Conservation (phyloP, 2,888 invertebrate species). For the Bugula neritina region DNA sequence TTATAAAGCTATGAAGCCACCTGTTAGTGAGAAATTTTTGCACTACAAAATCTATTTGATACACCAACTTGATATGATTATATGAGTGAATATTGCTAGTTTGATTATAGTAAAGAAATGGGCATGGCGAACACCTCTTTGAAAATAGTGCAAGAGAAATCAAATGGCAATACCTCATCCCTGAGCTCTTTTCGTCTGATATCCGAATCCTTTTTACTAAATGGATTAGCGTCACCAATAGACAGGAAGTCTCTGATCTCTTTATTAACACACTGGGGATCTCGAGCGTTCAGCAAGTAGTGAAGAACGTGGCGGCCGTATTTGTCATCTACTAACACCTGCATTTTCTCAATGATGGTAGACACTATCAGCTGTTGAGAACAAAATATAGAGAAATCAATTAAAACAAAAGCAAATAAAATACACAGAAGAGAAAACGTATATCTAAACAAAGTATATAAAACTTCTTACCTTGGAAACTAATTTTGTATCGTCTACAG, state of each 20-base stretch:
- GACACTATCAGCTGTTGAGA: slow-evolving; percentile 33
- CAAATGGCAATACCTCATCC: slow-evolving; percentile 35
- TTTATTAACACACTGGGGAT: slow-evolving; percentile 76
- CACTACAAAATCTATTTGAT: too few relatives aligned
- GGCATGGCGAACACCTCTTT: too few relatives aligned
- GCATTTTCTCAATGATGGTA: slow-evolving; percentile 64
- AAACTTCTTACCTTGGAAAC: slow-evolving; percentile 65
- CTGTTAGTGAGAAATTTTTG: too few relatives aligned
- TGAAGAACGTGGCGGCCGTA: slow-evolving; percentile 80
- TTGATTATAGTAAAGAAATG: too few relatives aligned
- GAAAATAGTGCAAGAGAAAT: too few relatives aligned
- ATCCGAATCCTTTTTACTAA: slow-evolving; percentile 49
- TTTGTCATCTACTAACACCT: slow-evolving; percentile 68
- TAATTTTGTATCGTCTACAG: slow-evolving; percentile 83
- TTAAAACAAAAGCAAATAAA: too few relatives aligned
- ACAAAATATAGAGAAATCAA: too few relatives aligned
- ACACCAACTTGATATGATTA: too few relatives aligned
- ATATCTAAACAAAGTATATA: too few relatives aligned
- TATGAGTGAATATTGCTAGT: too few relatives aligned
- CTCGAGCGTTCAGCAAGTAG: slow-evolving; percentile 78
- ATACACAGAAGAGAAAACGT: too few relatives aligned
- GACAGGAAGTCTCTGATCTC: slow-evolving; percentile 68
- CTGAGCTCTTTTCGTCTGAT: slow-evolving; percentile 44
- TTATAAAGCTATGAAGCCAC: too few relatives aligned
- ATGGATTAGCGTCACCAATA: slow-evolving; percentile 66